Conservation (phyloP, 2,888 invertebrate genomes). For the Tachina fera region DNA sequence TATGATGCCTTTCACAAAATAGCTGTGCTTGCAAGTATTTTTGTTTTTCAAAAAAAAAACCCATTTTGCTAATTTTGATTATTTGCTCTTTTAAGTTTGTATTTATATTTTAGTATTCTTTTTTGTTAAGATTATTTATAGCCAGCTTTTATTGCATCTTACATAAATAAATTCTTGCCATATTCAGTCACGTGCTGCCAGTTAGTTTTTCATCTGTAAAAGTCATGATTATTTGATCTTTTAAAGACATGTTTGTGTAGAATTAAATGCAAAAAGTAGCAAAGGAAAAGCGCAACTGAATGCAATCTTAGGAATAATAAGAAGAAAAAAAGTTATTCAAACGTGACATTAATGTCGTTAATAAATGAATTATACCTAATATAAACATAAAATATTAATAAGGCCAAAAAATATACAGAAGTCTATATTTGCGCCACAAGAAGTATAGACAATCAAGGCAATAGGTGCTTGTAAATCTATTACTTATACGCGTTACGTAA, state of each 20-base stretch:
- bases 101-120: background rate
- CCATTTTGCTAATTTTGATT: slow-evolving; percentile 30
- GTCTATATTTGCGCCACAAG: background rate
- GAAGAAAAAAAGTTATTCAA: slow-evolving; percentile 38
- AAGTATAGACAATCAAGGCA: slow-evolving; percentile 32
- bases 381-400: background rate
- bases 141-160: slow-evolving; percentile 17
- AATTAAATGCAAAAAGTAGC: slow-evolving; percentile 6
- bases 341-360: slow-evolving; percentile 64
- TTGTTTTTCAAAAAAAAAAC: background rate
- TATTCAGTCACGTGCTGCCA: slow-evolving; percentile 66
- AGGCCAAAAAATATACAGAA: background rate
- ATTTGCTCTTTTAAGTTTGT: background rate
- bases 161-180: slow-evolving; percentile 51
- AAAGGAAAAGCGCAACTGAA: slow-evolving; percentile 46
- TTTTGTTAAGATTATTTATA: slow-evolving; percentile 8
- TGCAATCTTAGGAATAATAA: background rate
- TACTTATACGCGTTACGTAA: slow-evolving; percentile 5
- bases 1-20: slow-evolving; percentile 49
- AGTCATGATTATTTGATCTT: slow-evolving; percentile 58
- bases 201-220: slow-evolving; percentile 42
- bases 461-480: slow-evolving; percentile 37
- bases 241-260: slow-evolving; percentile 22
- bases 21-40: background rate
- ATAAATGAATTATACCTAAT: slow-evolving; percentile 48